phyloP scores from a whole-genome alignment of 2,113 vertebrate genomes.

The Dendrocopos noguchii region DNA sequence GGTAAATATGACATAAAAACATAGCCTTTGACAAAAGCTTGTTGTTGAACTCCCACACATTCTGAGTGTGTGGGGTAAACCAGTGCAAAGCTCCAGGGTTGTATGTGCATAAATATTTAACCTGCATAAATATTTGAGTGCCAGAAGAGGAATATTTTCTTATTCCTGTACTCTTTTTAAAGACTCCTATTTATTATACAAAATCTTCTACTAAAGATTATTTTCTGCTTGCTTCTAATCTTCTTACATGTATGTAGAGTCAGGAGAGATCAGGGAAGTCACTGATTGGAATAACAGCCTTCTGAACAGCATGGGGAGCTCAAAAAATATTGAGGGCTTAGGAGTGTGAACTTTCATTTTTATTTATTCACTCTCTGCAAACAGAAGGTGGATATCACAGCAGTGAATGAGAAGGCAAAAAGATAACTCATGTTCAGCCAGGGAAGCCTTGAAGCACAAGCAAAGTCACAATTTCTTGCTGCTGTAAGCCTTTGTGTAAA shows the following conservation, averaged over 20 bases:
- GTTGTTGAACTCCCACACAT: background rate
- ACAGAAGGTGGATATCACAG: background rate
- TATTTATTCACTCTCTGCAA: slow-evolving; percentile 34
- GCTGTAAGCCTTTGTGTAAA: background rate
- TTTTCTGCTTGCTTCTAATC: slow-evolving; percentile 31
- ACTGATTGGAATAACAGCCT: background rate
- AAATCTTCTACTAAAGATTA: slow-evolving; percentile 23
- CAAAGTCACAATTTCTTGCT: background rate
- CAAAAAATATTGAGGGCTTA: slow-evolving; percentile 17
- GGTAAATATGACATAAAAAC: background rate
- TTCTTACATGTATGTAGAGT: slow-evolving; percentile 40
- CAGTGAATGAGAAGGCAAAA: background rate
- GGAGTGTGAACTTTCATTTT: slow-evolving; percentile 23
- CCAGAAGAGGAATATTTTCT: background rate
- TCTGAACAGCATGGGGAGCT: background rate
- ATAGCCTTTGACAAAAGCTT: background rate
- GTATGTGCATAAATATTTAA: slow-evolving; percentile 27
- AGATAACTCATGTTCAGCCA: background rate
- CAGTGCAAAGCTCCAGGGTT: background rate
- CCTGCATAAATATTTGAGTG: slow-evolving; percentile 30
- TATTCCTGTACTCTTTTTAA: slow-evolving; percentile 10
- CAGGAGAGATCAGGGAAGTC: slow-evolving; percentile 21
- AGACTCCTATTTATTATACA: slow-evolving; percentile 1
- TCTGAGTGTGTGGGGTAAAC: background rate
- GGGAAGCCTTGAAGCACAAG: background rate